Evolutionary conservation across 2,888 invertebrate genomes (phyloP), one percentile per base, ranked within the genome.

Genomic region (Leucophenga maculata): DNA sequence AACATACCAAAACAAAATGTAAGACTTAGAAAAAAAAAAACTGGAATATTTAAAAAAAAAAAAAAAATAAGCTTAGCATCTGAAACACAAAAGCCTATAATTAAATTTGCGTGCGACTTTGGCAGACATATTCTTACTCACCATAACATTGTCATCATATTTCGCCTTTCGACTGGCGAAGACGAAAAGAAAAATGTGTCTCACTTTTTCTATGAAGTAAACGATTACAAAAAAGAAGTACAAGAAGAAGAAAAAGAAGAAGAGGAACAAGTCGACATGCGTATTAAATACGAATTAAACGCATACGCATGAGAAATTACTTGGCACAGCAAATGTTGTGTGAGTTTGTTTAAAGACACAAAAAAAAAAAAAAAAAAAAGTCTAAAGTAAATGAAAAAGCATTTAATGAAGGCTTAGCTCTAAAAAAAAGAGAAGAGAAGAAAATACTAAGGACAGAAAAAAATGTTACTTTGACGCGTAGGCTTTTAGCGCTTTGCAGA

Each of bases 201-300:
- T 22, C 32, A 39, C 16, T 14, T 16, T 20, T 44, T 44, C 9
- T 22, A 64, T 14, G 1, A 64, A 26, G 26, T 22, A 64, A 62
- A 62, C n/a, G 31, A 44, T n/a, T 39, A 60, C 16, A 16, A 44
- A 26, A 20, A 1, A 18, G 4, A 54, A 54, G 16, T 6, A 20
- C 6, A 55, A 16, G n/a, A 31, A 31, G n/a, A 3, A n/a, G 26
- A 57, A n/a, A 57, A 1, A 14, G 31, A 2, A 14, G 16, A 18
- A 13, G 14, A 59, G 26, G 32, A 32, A 14, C 20, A 68, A 31
- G 69, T 62, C 55, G 67, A 39, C 55, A 67, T 60, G 52, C 59
- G 62, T 76, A 76, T 76, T 77, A 70, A 69, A 68, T 68, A 72
- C 69, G 67, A 57, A 74, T 78, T 78, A 73, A 60, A 67, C 46